phyloP scores from a whole-genome alignment of 2,113 vertebrate genomes.

The Prinia subflava region DNA sequence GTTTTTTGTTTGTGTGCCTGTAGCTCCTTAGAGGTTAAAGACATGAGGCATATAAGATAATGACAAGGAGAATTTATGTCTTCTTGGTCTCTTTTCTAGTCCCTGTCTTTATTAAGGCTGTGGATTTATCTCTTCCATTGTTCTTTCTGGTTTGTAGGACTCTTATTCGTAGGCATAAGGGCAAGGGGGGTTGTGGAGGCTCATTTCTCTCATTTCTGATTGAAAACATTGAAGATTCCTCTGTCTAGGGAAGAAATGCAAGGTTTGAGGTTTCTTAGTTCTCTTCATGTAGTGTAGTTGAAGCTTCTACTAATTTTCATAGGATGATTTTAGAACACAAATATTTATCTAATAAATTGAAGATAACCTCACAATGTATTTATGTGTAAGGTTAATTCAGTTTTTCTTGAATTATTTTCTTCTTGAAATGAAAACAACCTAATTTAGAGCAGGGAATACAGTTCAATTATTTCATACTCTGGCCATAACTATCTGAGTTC shows the following conservation, averaged over 20 bases:
- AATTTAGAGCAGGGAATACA: slow-evolving; percentile 1
- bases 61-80: not conserved
- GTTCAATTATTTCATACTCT: not conserved
- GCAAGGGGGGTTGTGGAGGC: rapidly evolving
- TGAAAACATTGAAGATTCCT: not conserved
- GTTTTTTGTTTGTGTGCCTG: not conserved
- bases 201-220: not conserved
- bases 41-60: not conserved
- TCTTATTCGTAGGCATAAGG: not conserved
- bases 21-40: not conserved
- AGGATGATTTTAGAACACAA: not conserved
- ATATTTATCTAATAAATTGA: not conserved
- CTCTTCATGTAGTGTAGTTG: not conserved
- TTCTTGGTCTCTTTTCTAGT: not conserved
- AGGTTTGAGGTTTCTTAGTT: not conserved
- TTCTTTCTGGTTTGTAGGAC: not conserved
- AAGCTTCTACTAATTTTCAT: not conserved
- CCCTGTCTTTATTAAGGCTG: not conserved
- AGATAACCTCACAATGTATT: not conserved
- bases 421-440: not conserved
- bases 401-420: not conserved
- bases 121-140: not conserved
- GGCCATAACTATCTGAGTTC: not conserved
- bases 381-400: not conserved
- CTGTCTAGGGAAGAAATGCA: not conserved